Base-by-base conservation (phyloP, 2,797 vertebrate genomes). In the Allobates femoralis region DNA sequence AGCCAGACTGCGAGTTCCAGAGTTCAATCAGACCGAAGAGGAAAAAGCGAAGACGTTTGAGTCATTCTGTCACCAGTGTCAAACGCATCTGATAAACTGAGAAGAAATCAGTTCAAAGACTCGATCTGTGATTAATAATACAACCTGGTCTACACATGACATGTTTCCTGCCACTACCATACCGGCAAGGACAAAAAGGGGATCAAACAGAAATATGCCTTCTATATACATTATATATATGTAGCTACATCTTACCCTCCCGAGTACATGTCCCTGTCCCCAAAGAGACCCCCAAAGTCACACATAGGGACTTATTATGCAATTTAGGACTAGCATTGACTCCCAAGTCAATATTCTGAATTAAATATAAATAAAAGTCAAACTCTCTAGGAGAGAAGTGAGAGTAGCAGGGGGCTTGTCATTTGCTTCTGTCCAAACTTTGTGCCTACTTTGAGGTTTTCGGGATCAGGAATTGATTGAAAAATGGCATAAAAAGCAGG, bases 61-160 rank as follows among this genome's bases (percentile, higher is more conserved):
- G 67, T 86, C 83, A 32, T 74, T 88, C 85, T 90, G 87, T 89
- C 90, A 90, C 88, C 21, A 62, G 85, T 90, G 89, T 86, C 89
- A 91, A 89, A 79, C 79, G 79, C 79, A 90, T 86, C 90, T 87
- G 89, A 92, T 91, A 88, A 92, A 15, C 81, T 86, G 79, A 8
- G 19, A 85, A 81, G 55, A 90, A 90, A 91, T 88, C 80, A 83
- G 85, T 91, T 90, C 85, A 88, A 69, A 84, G 88, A 88, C 89
- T 85, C 53, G 0, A 76, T 64, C 81, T 89, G 50, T 82, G 83
- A 91, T 88, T 88, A 89, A 90, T 89, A 79, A 53, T 85, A 46
- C 56, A 90, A 81, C 87, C 89, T 86, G 64, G 50, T 73, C 3
- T 53, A 89, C 80, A 85, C 85, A 62, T 75, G 67, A 84, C 84